Base-by-base conservation (phyloP, 1,140 invertebrate genomes). In the Drosophila yakuba region DNA sequence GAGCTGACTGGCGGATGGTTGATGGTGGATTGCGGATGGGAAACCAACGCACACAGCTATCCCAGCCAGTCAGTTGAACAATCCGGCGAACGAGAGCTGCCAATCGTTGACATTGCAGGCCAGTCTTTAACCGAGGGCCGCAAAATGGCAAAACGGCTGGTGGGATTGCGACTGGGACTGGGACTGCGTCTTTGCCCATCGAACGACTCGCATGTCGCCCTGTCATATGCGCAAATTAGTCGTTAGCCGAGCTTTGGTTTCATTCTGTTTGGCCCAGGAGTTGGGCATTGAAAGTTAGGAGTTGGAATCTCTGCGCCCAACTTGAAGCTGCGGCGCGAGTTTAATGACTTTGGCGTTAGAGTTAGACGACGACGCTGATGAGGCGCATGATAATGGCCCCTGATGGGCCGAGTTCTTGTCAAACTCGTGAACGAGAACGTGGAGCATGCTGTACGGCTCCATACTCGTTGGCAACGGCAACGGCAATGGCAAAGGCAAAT, bases 211-310 rank as follows among this genome's bases (percentile, higher is more conserved):
- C 83, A 82, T 78, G 83, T 69, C 67, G 72, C 83, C 73, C 83
- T 88, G 83, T 88, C 83, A 86, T 86, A 86, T 86, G 79, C 83
- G 83, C 79, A 86, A 86, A 86, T 86, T 86, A 86, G 83, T 86
- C 82, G 83, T 88, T 86, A 88, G 83, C 81, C 79, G 59, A 66
- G 71, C 59, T 80, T 80, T 68, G 54, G 55, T 35, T 51, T 50
- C 67, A 55, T 59, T 84, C 50, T 43, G 66, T 25, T 47, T 67
- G 52, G 66, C 32, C 63, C 61, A 39, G 28, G 12, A 61, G 67
- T 12, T 45, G 52, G 45, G 41, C 11, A 11, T 12, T 52, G 52
- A 38, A 15, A 4, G 20, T 12, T 17, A 17, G 14, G 35, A 32
- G 38, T 35, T 45, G 28, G 32, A 32, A 3, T 8, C 32, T 32